A percentile compares a stretch with the other conserved stretches of the same genome.
Conservation (phyloP, 1,140 invertebrate genomes). For the Drosophila neocordata region DNA sequence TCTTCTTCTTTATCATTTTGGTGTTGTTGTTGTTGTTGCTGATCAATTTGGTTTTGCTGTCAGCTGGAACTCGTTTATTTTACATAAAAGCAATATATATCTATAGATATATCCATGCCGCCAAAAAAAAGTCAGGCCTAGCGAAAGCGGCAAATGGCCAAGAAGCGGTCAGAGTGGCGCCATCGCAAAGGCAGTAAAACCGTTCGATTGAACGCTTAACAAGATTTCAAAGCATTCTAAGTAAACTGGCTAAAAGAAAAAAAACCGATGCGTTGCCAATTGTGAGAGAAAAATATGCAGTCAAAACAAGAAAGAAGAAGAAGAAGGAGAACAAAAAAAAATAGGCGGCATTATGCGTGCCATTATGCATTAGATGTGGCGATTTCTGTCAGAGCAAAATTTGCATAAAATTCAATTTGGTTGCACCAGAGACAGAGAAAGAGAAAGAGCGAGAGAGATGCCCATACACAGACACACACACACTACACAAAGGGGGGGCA, state of each 20-base stretch:
- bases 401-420: constrained; percentile 81
- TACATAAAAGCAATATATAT: constrained; percentile 53
- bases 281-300: constrained; percentile 53
- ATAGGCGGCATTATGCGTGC: constrained; percentile 32
- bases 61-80: constrained; percentile 74
- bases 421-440: constrained; percentile 47
- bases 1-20: constrained; percentile 28
- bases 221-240: constrained; percentile 39
- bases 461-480: no score
- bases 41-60: constrained; percentile 38
- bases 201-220: constrained; percentile 33
- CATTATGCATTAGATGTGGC: constrained; percentile 79
- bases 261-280: constrained; percentile 57
- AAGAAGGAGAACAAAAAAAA: neutral
- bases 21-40: neutral
- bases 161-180: constrained; percentile 57
- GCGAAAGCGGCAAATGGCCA: constrained; percentile 57
- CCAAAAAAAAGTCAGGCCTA: constrained; percentile 58
- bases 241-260: constrained; percentile 14
- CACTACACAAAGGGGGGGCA: no score
- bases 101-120: constrained; percentile 37
- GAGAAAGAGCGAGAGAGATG: constrained; percentile 36
- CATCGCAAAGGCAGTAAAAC: constrained; percentile 30
- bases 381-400: constrained; percentile 71
- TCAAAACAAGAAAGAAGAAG: constrained; percentile 14